Conservation (phyloP, 2,888 invertebrate species). For the Habroteleia sp. region DNA sequence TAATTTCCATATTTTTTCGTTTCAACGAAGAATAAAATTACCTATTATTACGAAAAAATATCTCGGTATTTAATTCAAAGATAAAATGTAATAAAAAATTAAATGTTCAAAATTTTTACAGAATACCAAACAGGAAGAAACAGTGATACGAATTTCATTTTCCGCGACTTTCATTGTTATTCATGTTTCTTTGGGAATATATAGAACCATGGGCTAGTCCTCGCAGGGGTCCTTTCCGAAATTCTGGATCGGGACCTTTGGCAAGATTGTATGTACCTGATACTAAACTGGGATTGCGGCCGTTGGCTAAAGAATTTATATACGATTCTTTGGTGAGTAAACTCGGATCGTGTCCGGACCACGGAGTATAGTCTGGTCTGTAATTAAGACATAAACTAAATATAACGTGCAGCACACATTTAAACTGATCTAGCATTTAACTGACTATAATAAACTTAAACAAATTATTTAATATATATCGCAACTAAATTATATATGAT, state of each 20-base stretch:
- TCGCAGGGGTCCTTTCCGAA: slow-evolving; percentile 87
- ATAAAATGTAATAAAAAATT: no score
- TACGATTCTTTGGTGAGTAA: slow-evolving; percentile 79
- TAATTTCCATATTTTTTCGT: no score
- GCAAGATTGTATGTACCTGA: slow-evolving; percentile 80
- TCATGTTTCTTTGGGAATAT: slow-evolving; percentile 85
- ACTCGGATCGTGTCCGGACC: slow-evolving; percentile 90
- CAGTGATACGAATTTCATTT: slow-evolving; percentile 81
- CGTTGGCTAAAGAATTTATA: slow-evolving; percentile 75
- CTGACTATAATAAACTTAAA: no score
- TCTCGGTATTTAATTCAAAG: no score
- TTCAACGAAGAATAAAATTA: no score
- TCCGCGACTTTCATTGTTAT: slow-evolving; percentile 82
- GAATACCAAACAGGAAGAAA: slow-evolving; percentile 71
- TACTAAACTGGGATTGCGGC: slow-evolving; percentile 83
- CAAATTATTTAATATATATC: no score
- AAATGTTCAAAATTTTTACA: slow-evolving; percentile 12
- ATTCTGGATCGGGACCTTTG: slow-evolving; percentile 85
- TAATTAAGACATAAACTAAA: slow-evolving; percentile 53
- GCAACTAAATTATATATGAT: no score
- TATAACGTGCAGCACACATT: no score
- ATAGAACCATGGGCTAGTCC: slow-evolving; percentile 90
- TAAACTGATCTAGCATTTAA: no score
- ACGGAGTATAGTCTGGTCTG: slow-evolving; percentile 91
- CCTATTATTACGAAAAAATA: background rate